These are phyloP conservation scores for Petromus typicus DNA, from an alignment of 2,113 vertebrate genomes.

Conservation along the genomic window DNA sequence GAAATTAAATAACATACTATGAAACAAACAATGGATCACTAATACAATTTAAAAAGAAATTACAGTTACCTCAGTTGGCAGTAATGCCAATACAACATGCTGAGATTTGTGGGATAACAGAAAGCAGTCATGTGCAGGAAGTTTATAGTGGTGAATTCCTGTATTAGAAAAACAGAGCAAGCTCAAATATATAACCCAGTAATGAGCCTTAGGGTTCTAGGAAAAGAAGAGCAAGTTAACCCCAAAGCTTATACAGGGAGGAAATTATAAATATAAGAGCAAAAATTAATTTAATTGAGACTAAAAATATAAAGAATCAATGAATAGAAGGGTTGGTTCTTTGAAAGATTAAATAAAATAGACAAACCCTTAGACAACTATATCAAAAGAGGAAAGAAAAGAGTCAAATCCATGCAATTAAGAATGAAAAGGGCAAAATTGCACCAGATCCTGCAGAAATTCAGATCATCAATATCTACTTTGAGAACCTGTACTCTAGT, in stretches of 20 bases:
- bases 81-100: not conserved
- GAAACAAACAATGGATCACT: not conserved
- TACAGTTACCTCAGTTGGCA: not conserved
- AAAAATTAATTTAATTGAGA: not conserved
- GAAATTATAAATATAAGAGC: not conserved
- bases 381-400: not conserved
- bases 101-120: not conserved
- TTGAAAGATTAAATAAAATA: not conserved
- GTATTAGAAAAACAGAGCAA: not conserved
- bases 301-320: not conserved
- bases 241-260: not conserved
- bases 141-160: not conserved
- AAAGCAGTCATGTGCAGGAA: not conserved
- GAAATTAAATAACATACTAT: not conserved
- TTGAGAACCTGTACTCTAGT: not conserved
- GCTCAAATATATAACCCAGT: not conserved
- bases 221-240: not conserved
- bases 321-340: not conserved
- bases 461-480: not conserved
- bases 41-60: not conserved
- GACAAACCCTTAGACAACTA: not conserved
- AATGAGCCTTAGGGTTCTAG: not conserved
- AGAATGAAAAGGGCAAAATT: not conserved
- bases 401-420: not conserved
- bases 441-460: not conserved